Percentiles rank a stretch among this genome's conserved stretches.
Conservation (phyloP, 2,888 invertebrate genomes). For the Eristalinus sepulchralis region DNA sequence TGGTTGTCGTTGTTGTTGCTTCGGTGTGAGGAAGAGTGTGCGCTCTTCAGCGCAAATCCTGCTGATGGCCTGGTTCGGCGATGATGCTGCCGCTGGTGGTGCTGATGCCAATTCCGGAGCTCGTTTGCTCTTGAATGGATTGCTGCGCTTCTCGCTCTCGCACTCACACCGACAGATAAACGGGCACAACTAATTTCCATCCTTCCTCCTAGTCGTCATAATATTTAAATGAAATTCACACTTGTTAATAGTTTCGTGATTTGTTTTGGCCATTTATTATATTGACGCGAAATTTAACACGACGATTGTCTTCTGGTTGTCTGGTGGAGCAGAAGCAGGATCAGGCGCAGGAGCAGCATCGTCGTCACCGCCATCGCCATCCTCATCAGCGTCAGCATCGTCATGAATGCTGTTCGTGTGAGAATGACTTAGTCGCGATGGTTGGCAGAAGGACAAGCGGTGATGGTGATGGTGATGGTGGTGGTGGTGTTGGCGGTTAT, state of each 20-base stretch:
- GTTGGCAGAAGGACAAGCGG: background rate
- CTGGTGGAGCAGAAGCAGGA: slow-evolving; percentile 11
- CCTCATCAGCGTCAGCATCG: background rate
- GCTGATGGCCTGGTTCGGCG: slow-evolving; percentile 64
- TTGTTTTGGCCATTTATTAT: slow-evolving; percentile 74
- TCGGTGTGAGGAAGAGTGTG: background rate
- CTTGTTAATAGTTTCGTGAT: slow-evolving; percentile 75
- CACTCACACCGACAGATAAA: background rate
- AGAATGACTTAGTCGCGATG: background rate
- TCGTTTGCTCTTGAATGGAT: slow-evolving; percentile 66
- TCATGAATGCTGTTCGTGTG: background rate
- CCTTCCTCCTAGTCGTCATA: slow-evolving; percentile 57
- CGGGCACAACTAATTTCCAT: background rate
- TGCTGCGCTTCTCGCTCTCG: background rate
- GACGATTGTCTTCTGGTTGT: slow-evolving; percentile 69
- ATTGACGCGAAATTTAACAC: slow-evolving; percentile 73
- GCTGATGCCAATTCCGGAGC: slow-evolving; percentile 61
- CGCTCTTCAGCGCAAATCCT: slow-evolving; percentile 35
- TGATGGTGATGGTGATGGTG: background rate
- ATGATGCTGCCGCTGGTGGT: slow-evolving; percentile 61
- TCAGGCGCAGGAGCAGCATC: background rate
- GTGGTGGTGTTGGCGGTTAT: background rate
- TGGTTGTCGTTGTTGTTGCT: slow-evolving; percentile 27
- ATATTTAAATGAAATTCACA: slow-evolving; percentile 78
- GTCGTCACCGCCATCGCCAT: background rate